These are phyloP conservation scores for Ephialtes manifestator DNA, from an alignment of 2,888 invertebrate genomes.

Conservation along the genomic window DNA sequence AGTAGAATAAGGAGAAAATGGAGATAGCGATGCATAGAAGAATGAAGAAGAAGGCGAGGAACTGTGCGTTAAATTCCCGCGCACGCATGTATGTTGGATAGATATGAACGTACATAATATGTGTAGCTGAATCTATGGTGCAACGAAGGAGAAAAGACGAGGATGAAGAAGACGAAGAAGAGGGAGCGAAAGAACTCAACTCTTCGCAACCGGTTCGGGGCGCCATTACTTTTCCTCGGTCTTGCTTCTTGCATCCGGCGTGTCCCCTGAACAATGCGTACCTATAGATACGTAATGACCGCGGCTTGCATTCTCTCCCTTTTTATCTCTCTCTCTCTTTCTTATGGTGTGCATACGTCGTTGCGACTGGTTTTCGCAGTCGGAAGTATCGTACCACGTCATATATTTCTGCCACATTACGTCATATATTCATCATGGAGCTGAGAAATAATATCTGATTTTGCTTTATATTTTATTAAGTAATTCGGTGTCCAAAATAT, in stretches of 20 bases:
- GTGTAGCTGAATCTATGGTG: slow-evolving; percentile 5
- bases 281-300: slow-evolving; percentile 79
- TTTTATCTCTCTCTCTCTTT: slow-evolving; percentile 3
- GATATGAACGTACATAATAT: background rate
- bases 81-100: slow-evolving; percentile 8
- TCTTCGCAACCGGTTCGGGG: slow-evolving; percentile 76
- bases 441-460: background rate
- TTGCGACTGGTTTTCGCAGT: slow-evolving; percentile 30
- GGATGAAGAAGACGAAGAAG: slow-evolving; percentile 25
- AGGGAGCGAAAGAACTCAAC: slow-evolving; percentile 42
- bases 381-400: background rate
- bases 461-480: background rate
- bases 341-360: slow-evolving; percentile 38
- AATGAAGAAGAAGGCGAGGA: slow-evolving; percentile 24
- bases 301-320: slow-evolving; percentile 73
- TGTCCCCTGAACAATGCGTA: slow-evolving; percentile 79
- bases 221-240: slow-evolving; percentile 78
- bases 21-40: slow-evolving; percentile 18
- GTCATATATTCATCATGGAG: background rate
- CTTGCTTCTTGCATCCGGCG: slow-evolving; percentile 75
- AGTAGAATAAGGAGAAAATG: slow-evolving; percentile 6
- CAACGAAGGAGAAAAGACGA: slow-evolving; percentile 28
- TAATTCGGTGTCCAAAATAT: background rate
- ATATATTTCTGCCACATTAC: background rate
- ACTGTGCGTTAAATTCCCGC: slow-evolving; percentile 28